Percentiles rank a stretch among this genome's conserved stretches.
Evolutionary conservation across 2,113 vertebrate species (phyloP).

Genomic region (Manacus vitellinus): DNA sequence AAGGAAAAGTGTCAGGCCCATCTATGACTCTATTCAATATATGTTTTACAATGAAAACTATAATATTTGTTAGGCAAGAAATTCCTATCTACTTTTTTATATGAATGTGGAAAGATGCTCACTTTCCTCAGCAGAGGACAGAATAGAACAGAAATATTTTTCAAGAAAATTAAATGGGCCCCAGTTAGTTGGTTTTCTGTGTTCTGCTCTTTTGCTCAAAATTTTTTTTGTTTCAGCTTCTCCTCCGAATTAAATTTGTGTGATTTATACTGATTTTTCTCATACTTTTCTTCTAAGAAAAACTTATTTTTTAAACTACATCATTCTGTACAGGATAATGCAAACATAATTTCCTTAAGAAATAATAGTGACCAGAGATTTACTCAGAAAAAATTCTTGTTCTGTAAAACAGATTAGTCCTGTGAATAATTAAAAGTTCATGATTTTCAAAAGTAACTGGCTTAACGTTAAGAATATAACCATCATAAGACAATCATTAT

Average conservation of each 20-base stretch:
- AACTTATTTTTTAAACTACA: background rate
- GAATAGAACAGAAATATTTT: background rate
- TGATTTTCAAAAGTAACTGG: background rate
- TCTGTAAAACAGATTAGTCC: background rate
- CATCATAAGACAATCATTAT: background rate
- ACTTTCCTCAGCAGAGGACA: background rate
- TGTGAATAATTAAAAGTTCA: background rate
- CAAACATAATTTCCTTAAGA: background rate
- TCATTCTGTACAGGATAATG: background rate
- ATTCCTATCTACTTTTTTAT: background rate
- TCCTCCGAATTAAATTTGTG: background rate
- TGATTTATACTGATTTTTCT: background rate
- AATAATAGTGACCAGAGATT: background rate
- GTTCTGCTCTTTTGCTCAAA: background rate
- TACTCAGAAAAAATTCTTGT: background rate
- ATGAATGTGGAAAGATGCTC: background rate
- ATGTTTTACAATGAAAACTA: background rate
- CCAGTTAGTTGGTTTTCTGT: background rate
- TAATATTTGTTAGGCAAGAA: background rate
- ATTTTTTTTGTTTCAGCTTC: background rate
- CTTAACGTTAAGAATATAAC: background rate
- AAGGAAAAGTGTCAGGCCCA: background rate
- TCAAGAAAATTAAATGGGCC: background rate
- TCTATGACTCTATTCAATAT: background rate
- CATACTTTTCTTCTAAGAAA: background rate